phyloP scores from a whole-genome alignment of 2,888 invertebrate genomes.

The Drosophila conformis region DNA sequence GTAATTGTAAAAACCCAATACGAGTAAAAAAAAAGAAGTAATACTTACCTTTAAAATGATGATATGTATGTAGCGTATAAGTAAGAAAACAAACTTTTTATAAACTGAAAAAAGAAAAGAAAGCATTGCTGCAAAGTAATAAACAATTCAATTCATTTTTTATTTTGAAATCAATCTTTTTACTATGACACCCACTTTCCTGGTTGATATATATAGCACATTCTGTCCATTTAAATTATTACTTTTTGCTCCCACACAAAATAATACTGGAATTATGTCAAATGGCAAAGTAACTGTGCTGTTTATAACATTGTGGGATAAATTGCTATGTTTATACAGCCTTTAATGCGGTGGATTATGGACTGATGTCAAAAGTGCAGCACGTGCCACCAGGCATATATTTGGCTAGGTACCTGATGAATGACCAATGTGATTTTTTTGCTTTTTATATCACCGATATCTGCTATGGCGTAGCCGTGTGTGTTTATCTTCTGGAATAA shows the following conservation, averaged over 20 bases:
- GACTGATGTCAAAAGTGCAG: conserved; percentile 16
- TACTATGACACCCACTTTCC: conserved; percentile 2
- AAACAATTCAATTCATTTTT: conserved; percentile 63
- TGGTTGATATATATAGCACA: not conserved
- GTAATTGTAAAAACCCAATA: conserved; percentile 60
- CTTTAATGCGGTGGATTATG: conserved; percentile 24
- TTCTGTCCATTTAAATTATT: conserved; percentile 7
- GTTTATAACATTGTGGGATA: conserved; percentile 5
- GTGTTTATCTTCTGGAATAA: not conserved
- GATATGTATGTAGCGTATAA: conserved; percentile 53
- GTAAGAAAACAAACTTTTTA: conserved; percentile 40
- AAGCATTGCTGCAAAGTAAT: conserved; percentile 60
- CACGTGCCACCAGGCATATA: conserved; percentile 17
- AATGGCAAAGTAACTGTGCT: conserved; percentile 37
- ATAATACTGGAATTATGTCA: conserved; percentile 33
- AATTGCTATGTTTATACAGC: conserved; percentile 34
- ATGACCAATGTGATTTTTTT: not conserved
- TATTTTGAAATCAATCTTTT: conserved; percentile 47
- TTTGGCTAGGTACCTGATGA: conserved; percentile 21
- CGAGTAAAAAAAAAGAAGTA: conserved; percentile 48
- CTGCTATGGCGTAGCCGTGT: not conserved
- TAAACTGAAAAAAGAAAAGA: conserved; percentile 30
- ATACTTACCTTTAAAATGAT: conserved; percentile 44
- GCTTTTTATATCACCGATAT: not conserved
- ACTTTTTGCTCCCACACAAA: not conserved